Base-by-base conservation (phyloP, 1,140 invertebrate genomes). In the Dinoponera quadriceps region DNA sequence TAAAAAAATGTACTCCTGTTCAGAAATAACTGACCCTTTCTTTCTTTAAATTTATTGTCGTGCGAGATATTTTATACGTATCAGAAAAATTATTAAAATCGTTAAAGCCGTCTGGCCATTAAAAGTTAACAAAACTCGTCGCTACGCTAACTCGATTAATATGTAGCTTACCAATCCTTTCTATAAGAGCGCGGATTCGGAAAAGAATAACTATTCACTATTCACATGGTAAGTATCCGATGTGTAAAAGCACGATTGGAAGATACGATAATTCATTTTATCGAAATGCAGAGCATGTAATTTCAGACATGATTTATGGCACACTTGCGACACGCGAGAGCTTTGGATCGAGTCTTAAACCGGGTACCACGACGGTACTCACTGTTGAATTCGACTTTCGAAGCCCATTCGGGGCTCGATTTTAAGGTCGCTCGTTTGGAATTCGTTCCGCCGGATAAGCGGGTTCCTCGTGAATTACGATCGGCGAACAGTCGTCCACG, bases 371-470 rank as follows among this genome's bases (percentile, higher is more conserved):
- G 33, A 11, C 9, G 29, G 20, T 49, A n/a, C 18, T 27, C 18
- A 74, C 44, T 22, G 55, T 72, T 9, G 54, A 25, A 75, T 57
- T 74, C 20, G 62, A 25, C 20, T 77, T 54, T 54, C 16, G 20
- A 0, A 48, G 44, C 62, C 48, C 44, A 54, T 77, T 75, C 22
- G 29, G 27, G 59, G n/a, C 55, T 66, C 14, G 63, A 78, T 69
- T 80, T 71, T 57, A 71, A 59, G 54, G 48, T 80, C 18, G 33
- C 18, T 68, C 62, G 62, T 78, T 78, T 22, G 51, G 27, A 48
- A 80, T 69, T 57, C 14, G 29, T 54, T 38, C 48, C 29, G 62
- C 54, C 48, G 57, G 75, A 69, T 78, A 80, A 80, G 65, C 65
- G 75, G 48, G 65, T 48, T 80, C 1, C 33, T 57, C 65, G 13